Percentiles rank a stretch among this genome's conserved stretches.
Conservation (phyloP, 2,888 invertebrate species). For the Achlya flavicornis region DNA sequence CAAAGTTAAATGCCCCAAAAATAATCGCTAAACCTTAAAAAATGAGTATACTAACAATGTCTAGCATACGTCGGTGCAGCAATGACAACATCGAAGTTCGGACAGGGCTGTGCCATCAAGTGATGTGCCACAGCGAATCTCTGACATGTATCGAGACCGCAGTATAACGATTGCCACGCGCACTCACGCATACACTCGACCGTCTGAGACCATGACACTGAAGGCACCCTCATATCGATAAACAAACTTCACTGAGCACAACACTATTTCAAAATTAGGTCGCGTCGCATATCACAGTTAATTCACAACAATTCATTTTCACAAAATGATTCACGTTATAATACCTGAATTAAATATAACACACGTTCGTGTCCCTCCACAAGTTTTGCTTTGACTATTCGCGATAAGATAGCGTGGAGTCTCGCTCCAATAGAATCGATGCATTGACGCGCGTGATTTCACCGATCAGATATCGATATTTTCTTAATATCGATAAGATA, state of each 20-base stretch:
- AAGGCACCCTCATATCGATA: constrained; percentile 51
- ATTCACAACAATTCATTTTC: constrained; percentile 28
- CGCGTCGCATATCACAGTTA: constrained; percentile 25
- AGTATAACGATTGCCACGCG: constrained; percentile 62
- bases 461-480: constrained; percentile 53
- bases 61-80: constrained; percentile 62
- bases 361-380: constrained; percentile 34
- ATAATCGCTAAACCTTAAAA: constrained; percentile 11
- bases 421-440: constrained; percentile 59
- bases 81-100: constrained; percentile 66
- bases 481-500: constrained; percentile 65
- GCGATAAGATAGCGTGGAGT: constrained; percentile 37
- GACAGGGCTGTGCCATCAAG: constrained; percentile 64
- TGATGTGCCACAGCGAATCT: constrained; percentile 57
- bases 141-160: constrained; percentile 62
- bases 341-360: constrained; percentile 13
- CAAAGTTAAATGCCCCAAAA: constrained; percentile 1
- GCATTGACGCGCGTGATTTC: constrained; percentile 70
- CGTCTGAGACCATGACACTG: constrained; percentile 59
- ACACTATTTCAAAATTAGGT: constrained; percentile 36
- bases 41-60: constrained; percentile 61
- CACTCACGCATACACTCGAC: constrained; percentile 64
- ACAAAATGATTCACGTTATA: constrained; percentile 26
- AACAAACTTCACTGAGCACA: constrained; percentile 28
- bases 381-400: constrained; percentile 31